phyloP scores from a whole-genome alignment of 2,113 vertebrate species.

The Athene noctua region DNA sequence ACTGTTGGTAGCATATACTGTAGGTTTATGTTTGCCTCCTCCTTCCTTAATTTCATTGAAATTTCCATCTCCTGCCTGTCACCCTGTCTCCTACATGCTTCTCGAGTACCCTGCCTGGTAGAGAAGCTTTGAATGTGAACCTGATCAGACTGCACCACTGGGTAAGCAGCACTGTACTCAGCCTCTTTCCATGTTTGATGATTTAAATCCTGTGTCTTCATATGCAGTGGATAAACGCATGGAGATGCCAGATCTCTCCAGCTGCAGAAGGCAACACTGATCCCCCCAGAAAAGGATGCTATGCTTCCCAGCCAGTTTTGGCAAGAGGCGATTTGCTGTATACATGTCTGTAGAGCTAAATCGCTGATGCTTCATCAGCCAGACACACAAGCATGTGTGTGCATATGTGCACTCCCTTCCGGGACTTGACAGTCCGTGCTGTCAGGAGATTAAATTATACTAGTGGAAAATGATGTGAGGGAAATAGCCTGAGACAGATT shows the following conservation, averaged over 20 bases:
- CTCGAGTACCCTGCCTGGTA: background rate
- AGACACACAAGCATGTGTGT: background rate
- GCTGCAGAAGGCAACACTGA: background rate
- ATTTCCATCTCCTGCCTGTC: background rate
- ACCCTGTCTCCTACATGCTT: background rate
- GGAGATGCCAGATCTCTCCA: background rate
- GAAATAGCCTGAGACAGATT: conserved; percentile 42
- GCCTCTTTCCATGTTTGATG: background rate
- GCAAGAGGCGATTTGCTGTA: background rate
- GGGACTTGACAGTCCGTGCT: background rate
- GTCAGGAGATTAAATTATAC: conserved; percentile 27
- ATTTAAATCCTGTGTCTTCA: background rate
- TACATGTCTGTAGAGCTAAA: background rate
- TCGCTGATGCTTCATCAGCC: background rate
- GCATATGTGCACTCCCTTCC: background rate
- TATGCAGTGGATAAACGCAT: background rate
- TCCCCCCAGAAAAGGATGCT: background rate
- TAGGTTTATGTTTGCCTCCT: background rate
- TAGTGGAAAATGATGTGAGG: background rate
- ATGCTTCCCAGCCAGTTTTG: background rate
- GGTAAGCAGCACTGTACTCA: background rate
- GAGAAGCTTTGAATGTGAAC: background rate
- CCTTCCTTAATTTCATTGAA: background rate
- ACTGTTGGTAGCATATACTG: background rate
- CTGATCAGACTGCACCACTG: background rate